These are phyloP conservation scores for Hydrotaea diabolus DNA, from an alignment of 2,888 invertebrate species.

Conservation along the genomic window DNA sequence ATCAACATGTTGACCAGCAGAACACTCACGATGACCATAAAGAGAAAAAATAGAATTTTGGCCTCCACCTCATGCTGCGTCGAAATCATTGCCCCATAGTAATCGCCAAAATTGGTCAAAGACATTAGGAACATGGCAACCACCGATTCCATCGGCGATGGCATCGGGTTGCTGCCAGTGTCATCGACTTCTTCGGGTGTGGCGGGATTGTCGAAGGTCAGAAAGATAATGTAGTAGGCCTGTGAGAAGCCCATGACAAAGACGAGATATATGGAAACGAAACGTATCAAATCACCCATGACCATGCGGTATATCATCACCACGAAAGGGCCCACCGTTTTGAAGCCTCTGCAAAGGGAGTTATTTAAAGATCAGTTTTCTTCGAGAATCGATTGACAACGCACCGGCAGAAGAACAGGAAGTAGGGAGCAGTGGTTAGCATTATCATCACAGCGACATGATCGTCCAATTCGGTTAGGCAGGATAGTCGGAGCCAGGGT, in stretches of 20 bases:
- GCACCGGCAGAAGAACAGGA: slow-evolving; percentile 97
- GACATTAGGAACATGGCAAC: slow-evolving; percentile 99
- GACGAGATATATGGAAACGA: slow-evolving; percentile 97
- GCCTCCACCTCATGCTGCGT: slow-evolving; percentile 94
- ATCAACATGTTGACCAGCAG: slow-evolving; percentile 98
- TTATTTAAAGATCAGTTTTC: not conserved
- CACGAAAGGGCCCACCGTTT: slow-evolving; percentile 99
- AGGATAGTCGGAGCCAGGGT: slow-evolving; percentile 91
- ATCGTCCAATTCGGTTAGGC: slow-evolving; percentile 93
- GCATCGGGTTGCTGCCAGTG: slow-evolving; percentile 91
- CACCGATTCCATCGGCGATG: slow-evolving; percentile 95
- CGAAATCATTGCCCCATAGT: slow-evolving; percentile 93
- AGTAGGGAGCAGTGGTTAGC: slow-evolving; percentile 97
- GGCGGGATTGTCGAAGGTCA: slow-evolving; percentile 92
- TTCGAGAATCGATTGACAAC: slow-evolving; percentile 9
- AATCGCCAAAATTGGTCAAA: slow-evolving; percentile 96
- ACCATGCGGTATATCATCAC: slow-evolving; percentile 99
- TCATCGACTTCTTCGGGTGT: slow-evolving; percentile 92
- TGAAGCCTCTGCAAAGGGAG: slow-evolving; percentile 89
- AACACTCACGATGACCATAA: slow-evolving; percentile 98
- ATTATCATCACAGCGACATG: slow-evolving; percentile 95
- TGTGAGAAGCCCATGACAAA: slow-evolving; percentile 98
- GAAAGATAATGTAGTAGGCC: slow-evolving; percentile 95
- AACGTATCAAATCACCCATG: slow-evolving; percentile 96
- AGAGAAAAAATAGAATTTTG: slow-evolving; percentile 96